Evolutionary conservation across 2,113 vertebrate species (phyloP).

Genomic region (Pycnonotus jocosus): DNA sequence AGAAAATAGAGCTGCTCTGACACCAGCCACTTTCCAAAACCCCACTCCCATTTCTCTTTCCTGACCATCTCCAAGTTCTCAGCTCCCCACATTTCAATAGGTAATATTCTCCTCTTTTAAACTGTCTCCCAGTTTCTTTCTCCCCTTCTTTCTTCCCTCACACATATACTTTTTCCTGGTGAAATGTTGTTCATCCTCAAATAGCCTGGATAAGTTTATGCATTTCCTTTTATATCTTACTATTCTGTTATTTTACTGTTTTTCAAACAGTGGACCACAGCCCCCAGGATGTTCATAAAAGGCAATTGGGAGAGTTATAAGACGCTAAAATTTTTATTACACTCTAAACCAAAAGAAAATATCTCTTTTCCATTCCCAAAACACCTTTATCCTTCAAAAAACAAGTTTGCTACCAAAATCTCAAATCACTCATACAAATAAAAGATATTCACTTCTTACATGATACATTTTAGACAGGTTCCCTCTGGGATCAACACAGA

Average conservation of each 20-base stretch:
- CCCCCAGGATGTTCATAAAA: slow-evolving; percentile 29
- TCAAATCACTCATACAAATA: background rate
- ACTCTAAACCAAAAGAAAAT: slow-evolving; percentile 1
- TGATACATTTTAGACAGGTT: background rate
- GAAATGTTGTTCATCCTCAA: background rate
- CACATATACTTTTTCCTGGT: background rate
- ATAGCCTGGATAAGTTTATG: background rate
- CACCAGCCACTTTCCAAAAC: background rate
- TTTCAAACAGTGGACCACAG: background rate
- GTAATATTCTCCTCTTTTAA: background rate
- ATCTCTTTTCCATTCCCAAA: background rate
- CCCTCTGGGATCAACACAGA: background rate
- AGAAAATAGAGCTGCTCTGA: background rate
- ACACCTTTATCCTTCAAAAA: background rate
- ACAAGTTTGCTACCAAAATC: background rate
- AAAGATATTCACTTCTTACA: background rate
- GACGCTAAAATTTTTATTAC: slow-evolving; percentile 18
- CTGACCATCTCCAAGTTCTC: background rate
- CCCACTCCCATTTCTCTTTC: background rate
- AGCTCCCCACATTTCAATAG: background rate
- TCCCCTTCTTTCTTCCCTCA: background rate
- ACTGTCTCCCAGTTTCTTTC: background rate
- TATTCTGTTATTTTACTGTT: background rate
- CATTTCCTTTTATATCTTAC: background rate
- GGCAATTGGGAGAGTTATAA: background rate